These are phyloP conservation scores for Dorcus parallelipipedus DNA, from an alignment of 2,888 invertebrate genomes.

Conservation along the genomic window DNA sequence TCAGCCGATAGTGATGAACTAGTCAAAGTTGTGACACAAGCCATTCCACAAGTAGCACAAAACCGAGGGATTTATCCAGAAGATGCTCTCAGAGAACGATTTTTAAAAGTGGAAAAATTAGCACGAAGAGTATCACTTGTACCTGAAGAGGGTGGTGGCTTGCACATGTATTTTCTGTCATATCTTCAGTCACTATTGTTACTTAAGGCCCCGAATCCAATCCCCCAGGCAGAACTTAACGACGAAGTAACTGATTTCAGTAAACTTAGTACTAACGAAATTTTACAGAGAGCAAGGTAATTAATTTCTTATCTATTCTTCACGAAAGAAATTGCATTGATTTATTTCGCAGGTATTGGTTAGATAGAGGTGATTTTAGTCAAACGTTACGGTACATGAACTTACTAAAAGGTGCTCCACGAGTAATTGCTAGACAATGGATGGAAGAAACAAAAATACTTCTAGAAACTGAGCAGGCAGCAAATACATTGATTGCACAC, in stretches of 20 bases:
- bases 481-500: conserved; percentile 84
- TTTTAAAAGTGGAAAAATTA: conserved; percentile 75
- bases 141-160: conserved; percentile 81
- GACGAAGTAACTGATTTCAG: conserved; percentile 71
- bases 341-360: conserved; percentile 64
- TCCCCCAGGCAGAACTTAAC: conserved; percentile 69
- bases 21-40: conserved; percentile 71
- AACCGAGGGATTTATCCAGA: conserved; percentile 86
- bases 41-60: conserved; percentile 74
- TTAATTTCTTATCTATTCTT: conserved; percentile 3
- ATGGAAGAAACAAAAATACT: conserved; percentile 76
- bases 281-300: conserved; percentile 85
- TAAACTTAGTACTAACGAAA: conserved; percentile 79
- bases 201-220: conserved; percentile 63
- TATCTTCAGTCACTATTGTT: conserved; percentile 86
- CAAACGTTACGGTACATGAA: conserved; percentile 84
- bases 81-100: conserved; percentile 79
- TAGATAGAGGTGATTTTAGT: conserved; percentile 84
- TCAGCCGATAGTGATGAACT: conserved; percentile 72
- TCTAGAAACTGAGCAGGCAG: conserved; percentile 87
- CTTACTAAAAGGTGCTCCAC: conserved; percentile 83
- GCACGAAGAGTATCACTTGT: conserved; percentile 83
- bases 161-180: conserved; percentile 80
- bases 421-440: conserved; percentile 82
- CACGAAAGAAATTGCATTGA: background rate